These are phyloP conservation scores for Coelogynopora nodosa DNA, from an alignment of 2,888 invertebrate genomes.

Conservation along the genomic window DNA sequence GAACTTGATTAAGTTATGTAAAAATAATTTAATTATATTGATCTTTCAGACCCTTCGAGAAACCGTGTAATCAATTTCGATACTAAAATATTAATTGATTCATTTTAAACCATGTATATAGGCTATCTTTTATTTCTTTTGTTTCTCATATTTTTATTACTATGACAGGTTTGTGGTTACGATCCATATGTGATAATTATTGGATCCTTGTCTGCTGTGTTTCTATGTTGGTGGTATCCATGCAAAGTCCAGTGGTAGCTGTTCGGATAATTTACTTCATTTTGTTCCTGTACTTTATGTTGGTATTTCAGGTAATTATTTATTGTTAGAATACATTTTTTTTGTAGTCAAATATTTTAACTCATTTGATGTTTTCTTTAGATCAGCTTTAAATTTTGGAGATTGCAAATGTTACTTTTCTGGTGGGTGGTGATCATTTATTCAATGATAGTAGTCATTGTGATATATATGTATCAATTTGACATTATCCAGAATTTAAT, in stretches of 20 bases:
- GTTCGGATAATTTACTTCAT: constrained; percentile 95
- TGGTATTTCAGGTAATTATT: constrained; percentile 58
- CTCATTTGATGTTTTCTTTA: constrained; percentile 61
- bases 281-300: constrained; percentile 82
- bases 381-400: constrained; percentile 86
- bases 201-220: constrained; percentile 93
- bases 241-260: constrained; percentile 78
- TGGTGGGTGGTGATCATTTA: constrained; percentile 93
- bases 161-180: not conserved
- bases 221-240: constrained; percentile 84
- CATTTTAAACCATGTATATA: no score
- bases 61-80: no score
- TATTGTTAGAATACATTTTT: no score
- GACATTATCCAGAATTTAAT: no score
- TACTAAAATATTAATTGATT: no score
- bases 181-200: constrained; percentile 66
- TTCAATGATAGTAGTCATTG: constrained; percentile 86
- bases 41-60: not conserved
- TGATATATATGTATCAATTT: constrained; percentile 95
- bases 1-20: not conserved
- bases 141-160: not conserved
- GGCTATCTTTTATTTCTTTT: no score
- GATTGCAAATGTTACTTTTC: constrained; percentile 85
- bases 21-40: not conserved
- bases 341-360: no score